Evolutionary conservation across 2,113 vertebrate species (phyloP), one percentile per base, ranked within the genome.

Genomic region (Cyanoliseus patagonus): DNA sequence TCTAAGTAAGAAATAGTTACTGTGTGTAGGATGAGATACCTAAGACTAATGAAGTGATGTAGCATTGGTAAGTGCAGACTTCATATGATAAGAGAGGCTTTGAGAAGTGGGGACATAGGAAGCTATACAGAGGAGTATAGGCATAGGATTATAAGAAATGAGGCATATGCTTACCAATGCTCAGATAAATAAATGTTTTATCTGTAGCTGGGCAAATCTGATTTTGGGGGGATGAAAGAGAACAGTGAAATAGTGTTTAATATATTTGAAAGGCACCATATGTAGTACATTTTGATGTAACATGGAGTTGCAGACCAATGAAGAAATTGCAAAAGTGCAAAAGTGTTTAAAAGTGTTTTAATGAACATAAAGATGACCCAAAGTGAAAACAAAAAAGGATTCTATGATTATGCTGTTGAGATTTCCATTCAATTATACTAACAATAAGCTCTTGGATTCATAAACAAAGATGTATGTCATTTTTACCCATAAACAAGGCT

Each of bases 271-370:
- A 74, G 12, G n/a, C 9, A 41, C 13, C 5, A 1, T 57, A 12
- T 22, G 7, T 33, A 17, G 23, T 39, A 59, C 5, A 18, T 75
- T 81, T 90, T 10, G 13, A 19, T 23, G 10, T 8, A 27, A 83
- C 27, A 27, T 0, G 1, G 42, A 79, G 25, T 13, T 85, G 13
- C 9, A 66, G 37, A 41, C 2, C 12, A 59, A 17, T 1, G 3
- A 84, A 92, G 30, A 86, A 86, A 70, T 7, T 69, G 6, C 2
- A 63, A 82, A 83, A 11, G 5, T 57, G 37, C 47, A 47, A 63
- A 78, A 82, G 4, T 68, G 5, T 49, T 79, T 39, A 44, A 63
- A 74, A 82, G 3, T 68, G 6, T 49, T 75, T 76, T 72, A 53
- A n/a, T 19, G 83, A 82, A 63, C 6, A 55, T 33, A 66, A 79